Evolutionary conservation across 2,888 invertebrate species (phyloP).

Genomic region (Tridacna gigas): DNA sequence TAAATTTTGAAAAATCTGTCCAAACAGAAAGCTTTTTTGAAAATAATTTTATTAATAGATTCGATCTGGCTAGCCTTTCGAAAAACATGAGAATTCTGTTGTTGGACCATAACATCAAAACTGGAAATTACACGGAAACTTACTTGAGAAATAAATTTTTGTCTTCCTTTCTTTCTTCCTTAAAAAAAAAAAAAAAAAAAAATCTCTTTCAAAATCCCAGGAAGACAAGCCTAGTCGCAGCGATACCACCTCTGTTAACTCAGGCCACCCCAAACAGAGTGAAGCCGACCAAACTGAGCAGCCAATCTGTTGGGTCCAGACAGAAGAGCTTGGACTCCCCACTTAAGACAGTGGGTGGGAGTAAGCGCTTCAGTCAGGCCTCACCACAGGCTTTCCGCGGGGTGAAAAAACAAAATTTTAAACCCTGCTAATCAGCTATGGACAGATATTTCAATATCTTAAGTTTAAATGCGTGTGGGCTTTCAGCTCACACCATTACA

Average conservation of each 20-base stretch:
- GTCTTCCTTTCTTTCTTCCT: no score
- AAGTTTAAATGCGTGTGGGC: constrained; percentile 4
- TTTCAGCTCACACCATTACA: constrained; percentile 8
- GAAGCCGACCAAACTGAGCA: background rate
- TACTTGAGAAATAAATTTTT: no score
- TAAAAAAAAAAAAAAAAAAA: no score
- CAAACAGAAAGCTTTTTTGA: background rate
- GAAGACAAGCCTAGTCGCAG: no score
- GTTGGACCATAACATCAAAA: no score
- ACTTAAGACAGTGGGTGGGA: background rate
- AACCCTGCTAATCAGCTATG: background rate
- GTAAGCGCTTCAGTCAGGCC: background rate
- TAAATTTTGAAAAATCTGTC: background rate
- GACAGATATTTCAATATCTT: background rate
- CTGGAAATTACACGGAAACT: no score
- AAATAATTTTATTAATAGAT: background rate
- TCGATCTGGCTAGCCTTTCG: no score
- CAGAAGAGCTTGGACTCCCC: background rate
- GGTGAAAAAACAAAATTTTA: background rate
- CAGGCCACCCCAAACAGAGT: background rate
- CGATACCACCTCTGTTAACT: background rate
- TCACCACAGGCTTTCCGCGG: background rate
- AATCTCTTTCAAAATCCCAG: no score
- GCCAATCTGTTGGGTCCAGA: background rate
- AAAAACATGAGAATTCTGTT: no score